Conservation (phyloP, 2,797 vertebrate species). For the Hybognathus amarus region DNA sequence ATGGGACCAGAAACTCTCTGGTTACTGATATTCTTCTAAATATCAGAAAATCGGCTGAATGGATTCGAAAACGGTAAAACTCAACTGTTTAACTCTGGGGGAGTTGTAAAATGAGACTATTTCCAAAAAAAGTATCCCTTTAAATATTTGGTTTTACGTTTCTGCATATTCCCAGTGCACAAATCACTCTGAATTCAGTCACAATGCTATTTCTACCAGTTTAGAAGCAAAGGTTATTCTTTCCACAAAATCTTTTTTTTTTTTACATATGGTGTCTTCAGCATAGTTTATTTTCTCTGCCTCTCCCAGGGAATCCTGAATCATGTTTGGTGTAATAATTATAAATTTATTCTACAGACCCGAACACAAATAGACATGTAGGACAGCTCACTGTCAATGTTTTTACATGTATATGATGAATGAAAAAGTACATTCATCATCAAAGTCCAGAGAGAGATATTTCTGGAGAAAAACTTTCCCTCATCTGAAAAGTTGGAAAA, state of each 20-base stretch:
- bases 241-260: conserved; percentile 48
- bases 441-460: conserved; percentile 56
- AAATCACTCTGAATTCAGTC: not conserved
- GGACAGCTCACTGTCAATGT: conserved; percentile 51
- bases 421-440: conserved; percentile 62
- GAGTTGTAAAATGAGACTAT: too few relatives aligned
- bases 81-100: too few relatives aligned
- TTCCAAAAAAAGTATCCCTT: too few relatives aligned
- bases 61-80: too few relatives aligned
- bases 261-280: conserved; percentile 47
- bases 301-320: conserved; percentile 55
- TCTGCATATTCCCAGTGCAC: not conserved
- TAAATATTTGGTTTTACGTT: not conserved
- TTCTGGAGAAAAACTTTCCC: conserved; percentile 61
- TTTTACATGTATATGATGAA: conserved; percentile 56
- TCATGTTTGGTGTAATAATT: conserved; percentile 54
- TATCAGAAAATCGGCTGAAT: too few relatives aligned
- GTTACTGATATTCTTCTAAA: too few relatives aligned
- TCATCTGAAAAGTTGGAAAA: conserved; percentile 51
- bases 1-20: too few relatives aligned
- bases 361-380: conserved; percentile 61
- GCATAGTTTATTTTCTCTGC: conserved; percentile 60
- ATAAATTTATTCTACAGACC: conserved; percentile 58
- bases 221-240: conserved; percentile 41
- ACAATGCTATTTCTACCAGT: conserved; percentile 24